These are phyloP conservation scores for Neogobius melanostomus DNA, from an alignment of 2,113 vertebrate species.

Conservation along the genomic window DNA sequence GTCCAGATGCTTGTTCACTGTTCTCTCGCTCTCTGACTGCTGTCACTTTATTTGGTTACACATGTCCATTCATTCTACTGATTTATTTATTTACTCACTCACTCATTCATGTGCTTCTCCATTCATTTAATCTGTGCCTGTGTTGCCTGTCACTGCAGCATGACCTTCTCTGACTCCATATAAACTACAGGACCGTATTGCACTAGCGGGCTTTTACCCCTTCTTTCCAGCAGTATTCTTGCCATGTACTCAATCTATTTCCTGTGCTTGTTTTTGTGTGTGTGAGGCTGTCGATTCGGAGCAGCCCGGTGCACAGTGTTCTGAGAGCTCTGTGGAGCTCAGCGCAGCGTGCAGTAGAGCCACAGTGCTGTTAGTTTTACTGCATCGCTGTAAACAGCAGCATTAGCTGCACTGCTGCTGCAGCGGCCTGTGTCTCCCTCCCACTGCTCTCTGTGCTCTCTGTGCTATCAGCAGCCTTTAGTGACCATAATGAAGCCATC, in stretches of 20 bases:
- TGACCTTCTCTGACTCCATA: slow-evolving; percentile 16
- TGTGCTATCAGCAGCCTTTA: slow-evolving; percentile 46
- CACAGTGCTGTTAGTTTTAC: slow-evolving; percentile 48
- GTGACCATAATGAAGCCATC: slow-evolving; percentile 44
- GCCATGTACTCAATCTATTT: slow-evolving; percentile 48
- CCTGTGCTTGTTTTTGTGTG: slow-evolving; percentile 45
- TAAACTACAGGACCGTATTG: slow-evolving; percentile 33
- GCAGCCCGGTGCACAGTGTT: slow-evolving; percentile 57
- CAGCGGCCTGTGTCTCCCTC: slow-evolving; percentile 10
- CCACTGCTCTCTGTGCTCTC: slow-evolving; percentile 29
- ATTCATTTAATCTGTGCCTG: neutral
- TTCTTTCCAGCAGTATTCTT: slow-evolving; percentile 29
- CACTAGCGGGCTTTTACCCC: slow-evolving; percentile 20
- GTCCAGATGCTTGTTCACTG: neutral
- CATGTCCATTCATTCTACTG: slow-evolving; percentile 28
- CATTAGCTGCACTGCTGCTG: slow-evolving; percentile 35
- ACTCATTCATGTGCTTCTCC: slow-evolving; percentile 5
- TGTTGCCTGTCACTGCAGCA: slow-evolving; percentile 26
- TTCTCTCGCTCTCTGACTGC: slow-evolving; percentile 16
- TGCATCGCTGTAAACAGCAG: slow-evolving; percentile 63
- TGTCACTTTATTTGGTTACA: slow-evolving; percentile 31
- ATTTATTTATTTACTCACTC: slow-evolving; percentile 33
- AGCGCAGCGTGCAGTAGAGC: slow-evolving; percentile 48
- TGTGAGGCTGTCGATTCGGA: slow-evolving; percentile 61
- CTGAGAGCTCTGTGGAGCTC: slow-evolving; percentile 58